Evolutionary conservation across 2,113 vertebrate species (phyloP), one percentile per base, ranked within the genome.

Genomic region (Lampris incognitus): DNA sequence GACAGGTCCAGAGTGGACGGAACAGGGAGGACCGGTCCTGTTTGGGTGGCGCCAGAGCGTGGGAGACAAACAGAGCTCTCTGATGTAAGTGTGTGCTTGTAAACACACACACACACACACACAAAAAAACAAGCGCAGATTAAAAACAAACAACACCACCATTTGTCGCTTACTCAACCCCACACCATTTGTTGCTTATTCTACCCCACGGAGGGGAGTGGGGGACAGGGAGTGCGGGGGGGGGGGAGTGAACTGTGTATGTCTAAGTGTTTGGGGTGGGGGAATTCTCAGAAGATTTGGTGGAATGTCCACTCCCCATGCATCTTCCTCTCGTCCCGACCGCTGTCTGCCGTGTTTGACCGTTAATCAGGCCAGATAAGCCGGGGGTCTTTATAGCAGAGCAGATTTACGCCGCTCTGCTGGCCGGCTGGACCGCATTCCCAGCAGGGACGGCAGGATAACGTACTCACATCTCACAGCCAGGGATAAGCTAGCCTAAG

Each of bases 291-390:
- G 49, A 68, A 65, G 84, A 83, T 85, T 81, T 72, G 82, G 72
- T 55, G 82, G 84, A 90, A 91, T 88, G 91, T 90, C 85, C 88
- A 81, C 87, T 88, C 82, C 84, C 74, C 71, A 24, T 81, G 84
- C 72, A 54, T 91, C 88, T 86, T 85, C 85, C 50, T 82, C 83
- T 85, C 24, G 69, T 86, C 84, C 85, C 73, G 63, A 71, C 71
- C 38, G 2, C 46, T 57, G 80, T 82, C 86, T 78, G 72, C 72
- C 73, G 71, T 59, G 67, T 83, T 71, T 39, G 79, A 67, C 85
- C 81, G 77, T 93, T 91, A 90, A 92, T 92, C 89, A 89, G 88
- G 74, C 56, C 71, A 90, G 91, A 93, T 90, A 91, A 91, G 86
- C 88, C 50, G 1, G 71, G 1, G 71, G 82, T 85, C 87, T 89